phyloP scores from a whole-genome alignment of 2,797 vertebrate species.

The Dallia pectoralis region DNA sequence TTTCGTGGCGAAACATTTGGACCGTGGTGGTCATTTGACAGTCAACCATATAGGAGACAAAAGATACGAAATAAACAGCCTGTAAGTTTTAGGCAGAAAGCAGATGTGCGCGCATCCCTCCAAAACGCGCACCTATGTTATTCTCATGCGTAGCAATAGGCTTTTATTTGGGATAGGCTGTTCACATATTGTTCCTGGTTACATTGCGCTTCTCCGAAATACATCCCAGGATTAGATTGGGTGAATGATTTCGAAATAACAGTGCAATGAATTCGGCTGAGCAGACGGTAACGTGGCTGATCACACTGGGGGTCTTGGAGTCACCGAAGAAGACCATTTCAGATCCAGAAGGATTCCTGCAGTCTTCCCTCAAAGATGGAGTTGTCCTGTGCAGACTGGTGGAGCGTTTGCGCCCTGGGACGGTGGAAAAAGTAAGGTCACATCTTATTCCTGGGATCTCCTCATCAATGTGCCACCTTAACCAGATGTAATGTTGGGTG shows the following conservation, averaged over 20 bases:
- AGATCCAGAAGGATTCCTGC: conserved; percentile 89
- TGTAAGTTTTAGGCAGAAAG: not conserved
- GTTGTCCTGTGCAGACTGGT: conserved; percentile 89
- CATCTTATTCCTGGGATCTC: not conserved
- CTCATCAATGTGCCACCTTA: not conserved
- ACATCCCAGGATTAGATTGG: not conserved
- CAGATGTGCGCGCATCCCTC: not conserved
- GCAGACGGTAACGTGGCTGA: conserved; percentile 97
- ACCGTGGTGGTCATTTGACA: conserved; percentile 63
- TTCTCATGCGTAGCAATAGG: not conserved
- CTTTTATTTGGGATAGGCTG: not conserved
- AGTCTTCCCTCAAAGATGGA: conserved; percentile 86
- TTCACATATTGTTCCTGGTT: not conserved
- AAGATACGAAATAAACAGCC: not conserved
- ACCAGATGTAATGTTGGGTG: not conserved
- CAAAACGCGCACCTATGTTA: conserved; percentile 1
- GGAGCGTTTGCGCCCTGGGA: conserved; percentile 87
- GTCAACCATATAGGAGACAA: conserved; percentile 39
- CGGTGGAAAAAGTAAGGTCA: conserved; percentile 84
- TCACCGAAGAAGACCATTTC: conserved; percentile 93
- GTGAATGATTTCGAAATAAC: not conserved
- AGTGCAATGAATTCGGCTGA: conserved; percentile 89
- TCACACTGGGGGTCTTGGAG: conserved; percentile 91
- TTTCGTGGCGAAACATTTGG: conserved; percentile 57
- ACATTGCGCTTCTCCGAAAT: conserved; percentile 48